These are phyloP conservation scores for Tragelaphus imberbis DNA, from an alignment of 2,113 vertebrate genomes.

Conservation along the genomic window DNA sequence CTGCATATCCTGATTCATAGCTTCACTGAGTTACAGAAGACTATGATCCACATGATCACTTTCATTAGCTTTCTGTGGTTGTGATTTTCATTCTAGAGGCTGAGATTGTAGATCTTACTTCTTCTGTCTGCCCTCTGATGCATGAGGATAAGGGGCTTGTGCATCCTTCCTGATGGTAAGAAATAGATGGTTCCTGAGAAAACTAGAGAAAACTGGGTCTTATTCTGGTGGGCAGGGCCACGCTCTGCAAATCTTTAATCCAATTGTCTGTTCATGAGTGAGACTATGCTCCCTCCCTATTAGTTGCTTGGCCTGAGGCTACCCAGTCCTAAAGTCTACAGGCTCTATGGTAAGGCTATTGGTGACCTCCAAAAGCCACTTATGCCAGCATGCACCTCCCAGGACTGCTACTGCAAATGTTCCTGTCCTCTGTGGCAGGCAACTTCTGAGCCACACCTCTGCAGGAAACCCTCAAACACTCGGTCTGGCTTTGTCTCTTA, in stretches of 20 bases:
- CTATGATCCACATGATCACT: not conserved
- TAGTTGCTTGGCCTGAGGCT: not conserved
- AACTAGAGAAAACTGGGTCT: not conserved
- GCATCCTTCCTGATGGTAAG: not conserved
- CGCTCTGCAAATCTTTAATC: not conserved
- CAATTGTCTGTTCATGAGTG: not conserved
- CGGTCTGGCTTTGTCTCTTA: rapidly evolving
- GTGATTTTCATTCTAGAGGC: not conserved
- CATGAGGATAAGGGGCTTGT: not conserved
- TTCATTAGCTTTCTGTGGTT: not conserved
- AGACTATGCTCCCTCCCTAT: not conserved
- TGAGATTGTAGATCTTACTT: not conserved
- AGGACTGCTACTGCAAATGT: not conserved
- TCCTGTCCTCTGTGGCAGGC: not conserved
- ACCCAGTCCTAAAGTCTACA: not conserved
- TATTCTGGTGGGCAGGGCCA: not conserved
- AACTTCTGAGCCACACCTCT: not conserved
- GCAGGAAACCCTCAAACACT: not conserved
- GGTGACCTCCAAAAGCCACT: not conserved
- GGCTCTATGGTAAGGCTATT: not conserved
- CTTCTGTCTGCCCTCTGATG: not conserved
- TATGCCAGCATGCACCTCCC: not conserved
- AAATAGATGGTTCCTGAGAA: too few relatives aligned
- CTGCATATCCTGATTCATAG: not conserved
- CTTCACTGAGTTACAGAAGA: not conserved